Evolutionary conservation across 2,797 vertebrate species (phyloP), one percentile per base, ranked within the genome.

Genomic region (Hybognathus amarus): DNA sequence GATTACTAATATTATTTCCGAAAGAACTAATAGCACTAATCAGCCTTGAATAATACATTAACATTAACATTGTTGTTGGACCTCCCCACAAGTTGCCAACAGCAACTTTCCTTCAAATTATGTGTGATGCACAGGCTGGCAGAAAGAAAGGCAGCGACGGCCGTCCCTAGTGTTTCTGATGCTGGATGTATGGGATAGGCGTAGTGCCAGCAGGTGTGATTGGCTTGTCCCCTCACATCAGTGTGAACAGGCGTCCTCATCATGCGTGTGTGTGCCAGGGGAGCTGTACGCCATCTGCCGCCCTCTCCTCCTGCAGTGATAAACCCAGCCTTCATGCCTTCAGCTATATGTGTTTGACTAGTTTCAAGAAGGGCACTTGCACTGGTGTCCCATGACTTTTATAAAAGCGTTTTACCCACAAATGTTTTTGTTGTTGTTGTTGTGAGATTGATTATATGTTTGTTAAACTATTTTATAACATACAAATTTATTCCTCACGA

Each of bases 161-260:
- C 68, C 27, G 63, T 64, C 54, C 69, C 84, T 83, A 1, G 71
- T 79, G 56, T 64, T 67, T 79, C 11, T 61, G 64, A 30, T 38
- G 77, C 84, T 83, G 88, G 74, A 81, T 84, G 75, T 67, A 70
- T 73, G 76, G 20, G 78, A 64, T 74, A 80, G 87, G 85, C 83
- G 20, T 24, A 15, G 79, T 59, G 89, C 89, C 89, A 90, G 89
- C 88, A 89, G 89, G 87, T 89, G 82, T 90, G 89, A 90, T 88
- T 87, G 87, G 88, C 85, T 87, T 89, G 87, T 90, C 89, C 88
- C 75, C 87, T 88, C 87, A 85, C 85, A 90, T 89, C 88, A 90
- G 87, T 85, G 89, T 83, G 84, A 88, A 89, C 85, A 89, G 85
- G 86, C 86, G 73, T 88, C 87, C 87, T 90, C 87, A 84, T 90